Evolutionary conservation across 1,140 invertebrate genomes (phyloP), one percentile per base, ranked within the genome.

Genomic region (Mya arenaria): DNA sequence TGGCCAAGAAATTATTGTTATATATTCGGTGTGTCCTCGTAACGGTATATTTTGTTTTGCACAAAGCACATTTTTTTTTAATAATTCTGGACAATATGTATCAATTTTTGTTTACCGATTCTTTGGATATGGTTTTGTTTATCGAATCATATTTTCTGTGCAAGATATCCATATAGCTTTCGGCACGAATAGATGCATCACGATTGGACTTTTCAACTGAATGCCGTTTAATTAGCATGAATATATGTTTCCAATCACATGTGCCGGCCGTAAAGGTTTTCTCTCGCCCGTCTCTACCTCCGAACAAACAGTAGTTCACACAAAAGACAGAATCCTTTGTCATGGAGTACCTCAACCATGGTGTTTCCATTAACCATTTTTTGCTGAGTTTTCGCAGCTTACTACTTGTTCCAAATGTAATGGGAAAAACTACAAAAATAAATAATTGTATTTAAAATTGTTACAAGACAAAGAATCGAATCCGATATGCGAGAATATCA

Each of bases 331-430:
- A 6, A 62, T 62, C 60, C 30, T 62, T 32, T 62, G 60, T 30
- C 23, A 62, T 28, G 23, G 60, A 62, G 60, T 62, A 62, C 60
- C 60, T 62, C 60, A 62, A 32, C 60, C 60, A 62, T n/a, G 23
- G 60, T 62, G 60, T 62, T 56, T 56, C 55, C 55, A 56, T 56
- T 56, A 56, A 56, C 55, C 55, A 56, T 56, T 56, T 56, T 56
- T 28, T 4, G 55, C 55, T 56, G 55, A 56, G 55, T 56, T 56
- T 56, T 56, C 55, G 55, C 55, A 56, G 55, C 55, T 56, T 56
- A 56, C 55, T 56, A 23, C 55, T 56, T 5, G 55, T 56, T 56
- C 55, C 55, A 56, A 56, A 56, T 56, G 55, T 28, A 19, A 19
- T n/a, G 55, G 55, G 30, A 56, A 56, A 56, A 6, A 56, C 19